phyloP scores from a whole-genome alignment of 2,888 invertebrate species.

The Mechanitis mazaeus region DNA sequence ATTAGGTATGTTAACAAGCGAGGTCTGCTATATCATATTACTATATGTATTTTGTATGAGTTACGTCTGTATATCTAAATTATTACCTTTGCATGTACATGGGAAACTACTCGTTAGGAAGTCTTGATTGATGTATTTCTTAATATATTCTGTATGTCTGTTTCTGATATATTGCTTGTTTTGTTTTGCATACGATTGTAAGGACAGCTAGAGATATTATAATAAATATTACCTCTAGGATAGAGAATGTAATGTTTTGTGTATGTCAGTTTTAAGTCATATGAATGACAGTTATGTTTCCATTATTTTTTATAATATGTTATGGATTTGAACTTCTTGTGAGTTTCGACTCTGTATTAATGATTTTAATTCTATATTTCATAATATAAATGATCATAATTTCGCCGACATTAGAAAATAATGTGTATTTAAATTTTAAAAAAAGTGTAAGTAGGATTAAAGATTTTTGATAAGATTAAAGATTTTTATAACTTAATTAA shows the following conservation, averaged over 20 bases:
- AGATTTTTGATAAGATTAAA: too few relatives aligned
- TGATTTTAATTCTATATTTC: too few relatives aligned
- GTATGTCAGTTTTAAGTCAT: not conserved
- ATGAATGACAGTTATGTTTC: not conserved
- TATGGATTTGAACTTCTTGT: too few relatives aligned
- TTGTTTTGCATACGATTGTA: constrained; percentile 16
- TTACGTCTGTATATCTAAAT: constrained; percentile 63
- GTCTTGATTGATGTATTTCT: constrained; percentile 38
- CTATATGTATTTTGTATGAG: constrained; percentile 63
- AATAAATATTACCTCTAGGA: not conserved
- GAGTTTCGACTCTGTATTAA: too few relatives aligned
- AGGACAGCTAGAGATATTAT: constrained; percentile 5
- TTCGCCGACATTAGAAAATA: too few relatives aligned
- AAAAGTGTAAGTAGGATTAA: too few relatives aligned
- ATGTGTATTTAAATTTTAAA: too few relatives aligned
- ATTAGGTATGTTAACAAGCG: constrained; percentile 29
- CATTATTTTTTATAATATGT: too few relatives aligned
- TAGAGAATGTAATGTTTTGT: not conserved
- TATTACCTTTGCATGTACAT: constrained; percentile 70
- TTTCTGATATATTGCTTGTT: constrained; percentile 13
- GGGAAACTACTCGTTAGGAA: constrained; percentile 59
- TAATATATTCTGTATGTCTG: constrained; percentile 31
- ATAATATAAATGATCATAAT: too few relatives aligned
- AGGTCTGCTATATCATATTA: constrained; percentile 19
- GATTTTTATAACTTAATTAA: too few relatives aligned